Conservation (phyloP, 1,140 invertebrate genomes). For the Drosophila virilis region DNA sequence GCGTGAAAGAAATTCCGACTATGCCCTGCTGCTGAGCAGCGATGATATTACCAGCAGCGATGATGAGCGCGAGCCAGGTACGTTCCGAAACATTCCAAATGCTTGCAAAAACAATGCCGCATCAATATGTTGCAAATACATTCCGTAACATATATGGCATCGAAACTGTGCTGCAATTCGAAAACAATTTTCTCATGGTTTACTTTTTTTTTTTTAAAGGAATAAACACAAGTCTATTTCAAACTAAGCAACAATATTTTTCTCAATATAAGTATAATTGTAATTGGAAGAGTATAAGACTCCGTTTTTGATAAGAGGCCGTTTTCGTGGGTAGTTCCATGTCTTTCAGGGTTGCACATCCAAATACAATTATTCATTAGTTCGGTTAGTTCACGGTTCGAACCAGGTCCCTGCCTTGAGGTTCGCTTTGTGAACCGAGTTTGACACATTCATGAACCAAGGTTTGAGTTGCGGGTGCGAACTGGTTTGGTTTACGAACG, state of each 20-base stretch:
- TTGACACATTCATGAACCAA: no score
- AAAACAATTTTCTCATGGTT: not conserved
- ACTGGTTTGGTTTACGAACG: not conserved
- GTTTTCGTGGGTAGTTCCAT: no score
- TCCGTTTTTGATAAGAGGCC: no score
- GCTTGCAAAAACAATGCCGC: not conserved
- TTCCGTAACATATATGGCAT: not conserved
- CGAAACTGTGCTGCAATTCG: not conserved
- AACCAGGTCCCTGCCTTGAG: no score
- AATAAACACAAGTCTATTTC: not conserved
- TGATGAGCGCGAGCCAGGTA: slow-evolving; percentile 46
- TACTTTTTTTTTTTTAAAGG: not conserved
- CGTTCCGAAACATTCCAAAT: slow-evolving; percentile 21
- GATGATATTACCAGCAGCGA: slow-evolving; percentile 33
- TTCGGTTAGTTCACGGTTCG: no score
- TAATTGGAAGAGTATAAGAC: no score
- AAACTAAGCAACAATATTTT: not conserved
- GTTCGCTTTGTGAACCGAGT: no score
- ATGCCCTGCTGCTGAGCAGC: slow-evolving; percentile 50
- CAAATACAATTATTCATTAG: no score
- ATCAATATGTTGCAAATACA: not conserved
- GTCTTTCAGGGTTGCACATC: no score
- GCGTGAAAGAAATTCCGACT: slow-evolving; percentile 34
- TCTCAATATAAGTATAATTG: not conserved
- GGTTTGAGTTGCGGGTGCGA: no score